Evolutionary conservation across 2,888 invertebrate species (phyloP).

Genomic region (Peribatodes rhomboidaria): DNA sequence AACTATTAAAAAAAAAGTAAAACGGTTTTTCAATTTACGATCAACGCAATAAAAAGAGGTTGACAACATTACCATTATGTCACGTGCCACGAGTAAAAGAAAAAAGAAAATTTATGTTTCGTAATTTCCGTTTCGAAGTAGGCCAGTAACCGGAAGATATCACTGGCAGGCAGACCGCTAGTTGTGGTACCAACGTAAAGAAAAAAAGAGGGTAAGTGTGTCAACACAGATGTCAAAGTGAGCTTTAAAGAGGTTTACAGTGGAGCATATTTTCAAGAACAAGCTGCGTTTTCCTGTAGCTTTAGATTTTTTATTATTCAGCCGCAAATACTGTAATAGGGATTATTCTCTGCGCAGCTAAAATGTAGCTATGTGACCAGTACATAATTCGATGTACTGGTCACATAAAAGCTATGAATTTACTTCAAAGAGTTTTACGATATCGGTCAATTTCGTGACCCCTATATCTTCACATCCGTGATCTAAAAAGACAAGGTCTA

Average conservation of each 20-base stretch:
- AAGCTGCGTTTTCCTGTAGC: no score
- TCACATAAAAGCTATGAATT: no score
- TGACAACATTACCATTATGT: constrained; percentile 28
- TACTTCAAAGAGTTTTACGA: no score
- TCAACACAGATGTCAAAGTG: neutral
- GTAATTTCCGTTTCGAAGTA: constrained; percentile 34
- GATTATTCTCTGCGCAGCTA: no score
- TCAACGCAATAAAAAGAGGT: constrained; percentile 10
- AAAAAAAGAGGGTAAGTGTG: constrained; percentile 8
- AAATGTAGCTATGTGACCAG: no score
- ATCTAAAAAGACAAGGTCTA: no score
- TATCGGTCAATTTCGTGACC: no score
- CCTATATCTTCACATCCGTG: no score
- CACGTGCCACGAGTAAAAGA: constrained; percentile 25
- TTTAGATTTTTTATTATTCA: no score
- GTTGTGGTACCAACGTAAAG: neutral
- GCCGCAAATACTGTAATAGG: no score
- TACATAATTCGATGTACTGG: no score
- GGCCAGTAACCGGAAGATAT: constrained; percentile 25
- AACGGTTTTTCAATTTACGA: neutral
- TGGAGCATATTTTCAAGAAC: neutral
- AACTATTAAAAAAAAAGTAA: no score
- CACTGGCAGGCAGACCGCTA: constrained; percentile 1
- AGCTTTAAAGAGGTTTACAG: neutral
- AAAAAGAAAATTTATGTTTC: constrained; percentile 29